These are phyloP conservation scores for Anguilla megastoma DNA, from an alignment of 2,797 vertebrate species.

Conservation along the genomic window DNA sequence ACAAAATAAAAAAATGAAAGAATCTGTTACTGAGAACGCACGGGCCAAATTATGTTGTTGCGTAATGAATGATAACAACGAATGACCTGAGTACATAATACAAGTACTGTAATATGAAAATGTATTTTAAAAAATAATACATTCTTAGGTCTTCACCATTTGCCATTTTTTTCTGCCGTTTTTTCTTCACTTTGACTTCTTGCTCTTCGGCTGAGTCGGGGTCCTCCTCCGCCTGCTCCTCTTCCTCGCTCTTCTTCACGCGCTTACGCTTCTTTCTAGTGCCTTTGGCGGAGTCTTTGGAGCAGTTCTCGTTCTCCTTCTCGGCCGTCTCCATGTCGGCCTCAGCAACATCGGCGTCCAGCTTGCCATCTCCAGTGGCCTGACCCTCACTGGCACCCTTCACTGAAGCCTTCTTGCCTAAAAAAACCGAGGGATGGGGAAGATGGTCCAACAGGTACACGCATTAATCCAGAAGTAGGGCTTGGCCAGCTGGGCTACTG, in stretches of 20 bases:
- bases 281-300: neutral
- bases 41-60: neutral
- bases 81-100: neutral
- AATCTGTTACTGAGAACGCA: too few species aligned
- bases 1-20: neutral
- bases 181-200: slow-evolving; percentile 49
- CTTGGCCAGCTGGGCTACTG: neutral
- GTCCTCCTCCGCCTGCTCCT: slow-evolving; percentile 28
- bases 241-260: neutral
- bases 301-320: neutral
- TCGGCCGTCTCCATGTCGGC: neutral
- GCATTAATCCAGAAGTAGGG: neutral
- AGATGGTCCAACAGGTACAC: neutral
- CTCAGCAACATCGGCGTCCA: neutral
- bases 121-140: neutral
- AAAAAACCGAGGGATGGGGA: too few species aligned
- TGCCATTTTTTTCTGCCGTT: slow-evolving; percentile 33
- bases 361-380: neutral
- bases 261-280: neutral
- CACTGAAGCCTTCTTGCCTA: neutral
- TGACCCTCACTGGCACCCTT: neutral
- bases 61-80: neutral
- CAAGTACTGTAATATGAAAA: neutral
- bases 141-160: slow-evolving; percentile 47
- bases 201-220: slow-evolving; percentile 44